Percentiles rank a stretch among this genome's conserved stretches.
Conservation (phyloP, 2,113 vertebrate species). For the Neogale vison region DNA sequence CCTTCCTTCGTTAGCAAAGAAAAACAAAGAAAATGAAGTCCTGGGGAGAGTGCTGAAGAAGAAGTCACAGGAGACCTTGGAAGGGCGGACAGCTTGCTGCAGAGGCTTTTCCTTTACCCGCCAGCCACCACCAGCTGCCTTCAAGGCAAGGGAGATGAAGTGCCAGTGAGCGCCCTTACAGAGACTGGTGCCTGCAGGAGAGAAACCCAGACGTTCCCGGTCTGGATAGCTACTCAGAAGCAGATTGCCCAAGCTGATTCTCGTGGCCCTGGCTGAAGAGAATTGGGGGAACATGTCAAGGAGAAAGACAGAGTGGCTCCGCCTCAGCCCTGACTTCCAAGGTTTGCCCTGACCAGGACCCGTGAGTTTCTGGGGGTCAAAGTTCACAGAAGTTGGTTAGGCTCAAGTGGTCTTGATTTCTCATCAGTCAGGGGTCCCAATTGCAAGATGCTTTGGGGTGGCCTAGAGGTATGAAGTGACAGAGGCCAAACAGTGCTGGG, state of each 20-base stretch:
- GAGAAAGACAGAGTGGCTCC: background rate
- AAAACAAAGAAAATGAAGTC: background rate
- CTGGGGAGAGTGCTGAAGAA: background rate
- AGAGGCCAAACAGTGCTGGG: background rate
- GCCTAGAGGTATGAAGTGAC: background rate
- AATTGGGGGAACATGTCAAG: background rate
- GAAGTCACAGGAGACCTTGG: background rate
- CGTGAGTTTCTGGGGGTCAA: background rate
- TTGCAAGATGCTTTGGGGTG: background rate
- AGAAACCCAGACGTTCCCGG: background rate
- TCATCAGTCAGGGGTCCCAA: background rate
- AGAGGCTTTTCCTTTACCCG: background rate
- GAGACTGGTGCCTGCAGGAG: too few species aligned
- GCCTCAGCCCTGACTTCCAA: background rate
- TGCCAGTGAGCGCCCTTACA: background rate
- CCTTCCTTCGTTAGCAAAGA: background rate
- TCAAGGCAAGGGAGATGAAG: background rate
- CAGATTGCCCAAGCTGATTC: background rate
- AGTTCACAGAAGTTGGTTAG: background rate
- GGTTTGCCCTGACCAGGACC: background rate
- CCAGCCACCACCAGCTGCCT: background rate
- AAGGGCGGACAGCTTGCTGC: background rate
- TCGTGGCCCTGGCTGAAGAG: background rate
- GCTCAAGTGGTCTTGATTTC: background rate
- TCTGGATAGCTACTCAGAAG: background rate